Percentiles rank a stretch among this genome's conserved stretches.
These are phyloP conservation scores for Protobothrops flavoviridis DNA, from an alignment of 2,113 vertebrate species.

Conservation along the genomic window DNA sequence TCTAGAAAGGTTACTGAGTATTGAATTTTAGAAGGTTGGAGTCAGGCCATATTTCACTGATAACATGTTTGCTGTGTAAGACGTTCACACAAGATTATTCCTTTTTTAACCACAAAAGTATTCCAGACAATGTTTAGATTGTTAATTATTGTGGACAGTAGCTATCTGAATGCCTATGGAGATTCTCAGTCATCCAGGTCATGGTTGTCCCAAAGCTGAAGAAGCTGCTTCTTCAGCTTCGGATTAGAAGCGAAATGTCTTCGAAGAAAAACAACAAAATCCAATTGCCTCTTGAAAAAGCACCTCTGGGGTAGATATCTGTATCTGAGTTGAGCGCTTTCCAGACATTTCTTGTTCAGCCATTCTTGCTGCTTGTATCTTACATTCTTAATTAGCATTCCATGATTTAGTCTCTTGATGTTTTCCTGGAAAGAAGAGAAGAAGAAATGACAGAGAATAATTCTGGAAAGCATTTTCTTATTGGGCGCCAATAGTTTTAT, in stretches of 20 bases:
- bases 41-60: too few species aligned
- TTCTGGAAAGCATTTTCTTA: conserved; percentile 34
- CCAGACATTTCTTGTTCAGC: neutral
- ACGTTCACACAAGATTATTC: neutral
- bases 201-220: neutral
- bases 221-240: neutral
- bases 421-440: conserved; percentile 16
- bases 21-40: neutral
- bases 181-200: neutral
- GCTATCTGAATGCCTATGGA: neutral
- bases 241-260: neutral
- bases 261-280: neutral
- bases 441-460: neutral
- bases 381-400: neutral
- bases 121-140: neutral
- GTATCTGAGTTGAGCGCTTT: neutral
- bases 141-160: neutral
- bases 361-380: neutral
- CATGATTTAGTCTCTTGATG: neutral
- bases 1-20: neutral
- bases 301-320: neutral
- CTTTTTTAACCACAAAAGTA: neutral
- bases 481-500: neutral
- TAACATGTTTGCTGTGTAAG: neutral
- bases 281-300: neutral